phyloP scores from a whole-genome alignment of 2,888 invertebrate species.

The Teleiodes luculella region DNA sequence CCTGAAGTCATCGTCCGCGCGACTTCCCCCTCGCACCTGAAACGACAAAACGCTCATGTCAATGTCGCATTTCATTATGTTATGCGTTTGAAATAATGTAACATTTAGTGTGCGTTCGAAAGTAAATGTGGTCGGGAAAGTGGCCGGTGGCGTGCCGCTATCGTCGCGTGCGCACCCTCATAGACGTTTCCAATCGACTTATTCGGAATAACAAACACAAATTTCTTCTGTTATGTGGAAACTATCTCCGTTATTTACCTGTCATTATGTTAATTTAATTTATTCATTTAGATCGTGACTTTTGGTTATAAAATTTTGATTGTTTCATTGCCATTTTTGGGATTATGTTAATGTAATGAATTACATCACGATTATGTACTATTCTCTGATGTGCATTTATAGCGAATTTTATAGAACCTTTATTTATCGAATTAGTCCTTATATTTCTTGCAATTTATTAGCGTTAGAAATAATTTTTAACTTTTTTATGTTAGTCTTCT shows the following conservation, averaged over 20 bases:
- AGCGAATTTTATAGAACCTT: too few relatives aligned
- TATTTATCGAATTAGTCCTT: too few relatives aligned
- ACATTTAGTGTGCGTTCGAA: slow-evolving; percentile 68
- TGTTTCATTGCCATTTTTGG: too few relatives aligned
- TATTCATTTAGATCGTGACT: not conserved
- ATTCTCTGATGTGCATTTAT: too few relatives aligned
- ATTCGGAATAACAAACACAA: slow-evolving; percentile 37
- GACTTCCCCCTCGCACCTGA: slow-evolving; percentile 54
- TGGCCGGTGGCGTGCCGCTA: slow-evolving; percentile 51
- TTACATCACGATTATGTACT: too few relatives aligned
- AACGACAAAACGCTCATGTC: slow-evolving; percentile 24
- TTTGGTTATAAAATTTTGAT: not conserved
- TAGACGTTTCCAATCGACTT: slow-evolving; percentile 62
- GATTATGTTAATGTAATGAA: too few relatives aligned
- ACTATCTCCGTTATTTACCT: slow-evolving; percentile 23
- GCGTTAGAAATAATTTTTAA: too few relatives aligned
- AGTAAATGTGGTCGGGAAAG: slow-evolving; percentile 71
- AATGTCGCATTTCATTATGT: slow-evolving; percentile 26
- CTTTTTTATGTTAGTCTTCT: too few relatives aligned
- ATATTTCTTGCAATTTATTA: too few relatives aligned
- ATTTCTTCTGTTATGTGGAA: slow-evolving; percentile 30
- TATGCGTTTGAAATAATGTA: slow-evolving; percentile 33
- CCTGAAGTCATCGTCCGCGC: slow-evolving; percentile 51
- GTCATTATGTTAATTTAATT: slow-evolving; percentile 28
- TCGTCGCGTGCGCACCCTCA: slow-evolving; percentile 54